Evolutionary conservation across 2,113 vertebrate species (phyloP).

Genomic region (Cryptomyrus ogoouensis): DNA sequence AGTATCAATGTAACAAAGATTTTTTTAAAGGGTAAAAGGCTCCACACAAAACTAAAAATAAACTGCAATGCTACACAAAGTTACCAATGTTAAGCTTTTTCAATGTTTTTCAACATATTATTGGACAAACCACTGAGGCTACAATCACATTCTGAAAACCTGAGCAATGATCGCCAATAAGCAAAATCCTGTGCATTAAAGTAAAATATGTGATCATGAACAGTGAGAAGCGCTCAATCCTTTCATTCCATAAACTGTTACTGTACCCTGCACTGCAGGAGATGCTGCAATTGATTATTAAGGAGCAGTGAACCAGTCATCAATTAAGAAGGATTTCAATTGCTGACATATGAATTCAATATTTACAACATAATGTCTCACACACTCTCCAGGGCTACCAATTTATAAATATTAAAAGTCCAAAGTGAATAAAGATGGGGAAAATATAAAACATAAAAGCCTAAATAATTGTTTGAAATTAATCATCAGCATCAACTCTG

Average conservation of each 20-base stretch:
- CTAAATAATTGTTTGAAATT: background rate
- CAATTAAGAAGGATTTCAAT: background rate
- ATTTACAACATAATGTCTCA: background rate
- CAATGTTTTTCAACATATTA: background rate
- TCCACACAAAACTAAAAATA: background rate
- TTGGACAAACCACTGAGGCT: background rate
- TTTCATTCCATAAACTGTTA: background rate
- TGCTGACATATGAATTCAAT: background rate
- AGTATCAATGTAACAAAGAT: background rate
- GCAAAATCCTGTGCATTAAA: background rate
- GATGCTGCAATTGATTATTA: background rate
- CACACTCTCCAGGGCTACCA: background rate
- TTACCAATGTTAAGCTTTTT: background rate
- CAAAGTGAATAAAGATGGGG: background rate
- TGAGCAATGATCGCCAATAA: background rate
- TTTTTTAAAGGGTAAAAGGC: background rate
- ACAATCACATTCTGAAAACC: background rate
- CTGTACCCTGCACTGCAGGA: background rate
- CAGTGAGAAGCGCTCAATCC: background rate
- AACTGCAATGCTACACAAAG: background rate
- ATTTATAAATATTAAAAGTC: background rate
- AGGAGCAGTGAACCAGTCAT: background rate
- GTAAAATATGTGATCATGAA: background rate
- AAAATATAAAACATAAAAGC: background rate
- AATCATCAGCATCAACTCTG: background rate